phyloP scores from a whole-genome alignment of 1,140 invertebrate species.

The Drosophila sp. region DNA sequence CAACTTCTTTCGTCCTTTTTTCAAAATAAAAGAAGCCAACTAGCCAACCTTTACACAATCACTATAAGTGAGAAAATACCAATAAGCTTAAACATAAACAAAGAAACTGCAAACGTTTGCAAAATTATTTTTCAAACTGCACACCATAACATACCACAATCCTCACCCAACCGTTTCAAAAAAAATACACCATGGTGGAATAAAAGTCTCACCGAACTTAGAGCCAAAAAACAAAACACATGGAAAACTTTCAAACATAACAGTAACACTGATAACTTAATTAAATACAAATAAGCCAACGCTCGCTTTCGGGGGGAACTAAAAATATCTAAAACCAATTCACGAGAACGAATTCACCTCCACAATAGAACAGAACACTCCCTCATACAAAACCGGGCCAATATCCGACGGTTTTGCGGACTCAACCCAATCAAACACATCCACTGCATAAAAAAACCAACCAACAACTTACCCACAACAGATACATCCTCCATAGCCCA shows the following conservation, averaged over 20 bases:
- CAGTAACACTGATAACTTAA: constrained; percentile 7
- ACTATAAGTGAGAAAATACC: not conserved
- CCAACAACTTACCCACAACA: not conserved
- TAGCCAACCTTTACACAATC: not conserved
- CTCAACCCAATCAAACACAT: not conserved
- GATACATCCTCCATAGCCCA: not conserved
- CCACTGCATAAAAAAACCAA: not conserved
- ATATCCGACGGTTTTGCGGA: constrained; percentile 15
- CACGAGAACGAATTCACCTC: constrained; percentile 5
- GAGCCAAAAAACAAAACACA: not conserved
- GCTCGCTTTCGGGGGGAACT: constrained; percentile 7
- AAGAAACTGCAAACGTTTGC: constrained; percentile 1
- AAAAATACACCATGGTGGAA: constrained; percentile 17
- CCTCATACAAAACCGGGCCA: constrained; percentile 2
- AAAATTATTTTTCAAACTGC: not conserved
- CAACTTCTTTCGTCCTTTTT: constrained; percentile 2
- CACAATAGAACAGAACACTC: constrained; percentile 5
- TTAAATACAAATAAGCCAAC: constrained; percentile 2
- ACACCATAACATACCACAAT: constrained; percentile 11
- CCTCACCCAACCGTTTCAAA: not conserved
- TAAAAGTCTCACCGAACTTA: not conserved
- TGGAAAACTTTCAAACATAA: not conserved
- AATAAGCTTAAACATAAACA: not conserved
- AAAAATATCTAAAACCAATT: not conserved
- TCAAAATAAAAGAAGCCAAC: not conserved